Percentiles rank a stretch among this genome's conserved stretches.
Evolutionary conservation across 2,113 vertebrate species (phyloP).

Genomic region (Orcinus orca): DNA sequence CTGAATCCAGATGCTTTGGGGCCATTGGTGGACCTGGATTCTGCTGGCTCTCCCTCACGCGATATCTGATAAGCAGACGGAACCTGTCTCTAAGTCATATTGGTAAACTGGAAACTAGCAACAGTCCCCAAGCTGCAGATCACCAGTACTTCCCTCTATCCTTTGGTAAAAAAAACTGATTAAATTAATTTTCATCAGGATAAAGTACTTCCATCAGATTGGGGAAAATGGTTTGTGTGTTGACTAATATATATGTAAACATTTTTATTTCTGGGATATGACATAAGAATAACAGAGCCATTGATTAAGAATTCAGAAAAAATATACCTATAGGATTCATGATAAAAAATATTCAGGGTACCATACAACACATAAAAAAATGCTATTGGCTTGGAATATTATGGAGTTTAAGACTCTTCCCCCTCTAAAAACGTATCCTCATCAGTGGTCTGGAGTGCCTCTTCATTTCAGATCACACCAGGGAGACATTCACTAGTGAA

Average conservation of each 20-base stretch:
- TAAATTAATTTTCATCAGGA: background rate
- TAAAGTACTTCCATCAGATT: background rate
- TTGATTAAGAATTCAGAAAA: slow-evolving; percentile 8
- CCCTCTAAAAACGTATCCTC: background rate
- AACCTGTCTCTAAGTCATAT: background rate
- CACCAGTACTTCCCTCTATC: background rate
- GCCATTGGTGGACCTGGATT: background rate
- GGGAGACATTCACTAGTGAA: background rate
- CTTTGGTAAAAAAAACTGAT: background rate
- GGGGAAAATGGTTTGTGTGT: background rate
- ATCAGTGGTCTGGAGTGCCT: background rate
- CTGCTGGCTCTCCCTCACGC: background rate
- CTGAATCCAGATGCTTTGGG: background rate
- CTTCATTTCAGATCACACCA: background rate
- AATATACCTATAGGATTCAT: background rate
- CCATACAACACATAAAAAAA: background rate
- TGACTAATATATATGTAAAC: background rate
- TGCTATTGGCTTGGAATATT: background rate
- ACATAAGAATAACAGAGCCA: background rate
- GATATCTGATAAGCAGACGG: background rate
- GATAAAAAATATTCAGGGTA: background rate
- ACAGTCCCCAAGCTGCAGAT: background rate
- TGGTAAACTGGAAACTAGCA: background rate
- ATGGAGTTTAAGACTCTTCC: background rate
- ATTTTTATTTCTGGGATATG: background rate